Evolutionary conservation across 2,888 invertebrate genomes (phyloP).

Genomic region (Hyposoter didymator): DNA sequence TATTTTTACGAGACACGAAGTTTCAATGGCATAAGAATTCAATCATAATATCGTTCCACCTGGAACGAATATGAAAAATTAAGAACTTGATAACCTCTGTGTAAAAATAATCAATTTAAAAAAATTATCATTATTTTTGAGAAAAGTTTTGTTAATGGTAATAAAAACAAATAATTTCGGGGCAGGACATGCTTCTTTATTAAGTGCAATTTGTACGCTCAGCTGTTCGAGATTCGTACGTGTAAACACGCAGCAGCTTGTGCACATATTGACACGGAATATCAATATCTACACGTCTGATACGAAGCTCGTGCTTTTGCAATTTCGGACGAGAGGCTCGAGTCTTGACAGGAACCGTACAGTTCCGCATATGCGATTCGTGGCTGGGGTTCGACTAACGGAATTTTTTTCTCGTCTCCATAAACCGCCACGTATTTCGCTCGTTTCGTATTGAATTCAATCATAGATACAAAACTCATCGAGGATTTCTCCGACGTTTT

Average conservation of each 20-base stretch:
- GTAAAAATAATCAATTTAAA: neutral
- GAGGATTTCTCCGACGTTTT: neutral
- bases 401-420: neutral
- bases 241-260: constrained; percentile 33
- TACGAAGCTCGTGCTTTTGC: constrained; percentile 23
- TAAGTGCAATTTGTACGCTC: constrained; percentile 26
- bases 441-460: neutral
- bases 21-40: neutral
- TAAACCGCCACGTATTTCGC: neutral
- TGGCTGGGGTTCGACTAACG: constrained; percentile 32
- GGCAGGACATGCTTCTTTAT: neutral
- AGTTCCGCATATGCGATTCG: constrained; percentile 15
- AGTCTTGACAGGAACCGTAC: neutral
- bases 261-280: constrained; percentile 44
- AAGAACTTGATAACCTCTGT: neutral
- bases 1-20: neutral
- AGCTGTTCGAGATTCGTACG: constrained; percentile 49
- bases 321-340: constrained; percentile 21
- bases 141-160: neutral
- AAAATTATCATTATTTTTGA: neutral
- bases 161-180: constrained; percentile 7
- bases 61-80: neutral
- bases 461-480: neutral
- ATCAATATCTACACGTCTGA: constrained; percentile 52
- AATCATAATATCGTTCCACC: neutral